A percentile compares a stretch with the other conserved stretches of the same genome.
These are phyloP conservation scores for Enteromius fasciolatus DNA, from an alignment of 2,797 vertebrate genomes.

Conservation along the genomic window DNA sequence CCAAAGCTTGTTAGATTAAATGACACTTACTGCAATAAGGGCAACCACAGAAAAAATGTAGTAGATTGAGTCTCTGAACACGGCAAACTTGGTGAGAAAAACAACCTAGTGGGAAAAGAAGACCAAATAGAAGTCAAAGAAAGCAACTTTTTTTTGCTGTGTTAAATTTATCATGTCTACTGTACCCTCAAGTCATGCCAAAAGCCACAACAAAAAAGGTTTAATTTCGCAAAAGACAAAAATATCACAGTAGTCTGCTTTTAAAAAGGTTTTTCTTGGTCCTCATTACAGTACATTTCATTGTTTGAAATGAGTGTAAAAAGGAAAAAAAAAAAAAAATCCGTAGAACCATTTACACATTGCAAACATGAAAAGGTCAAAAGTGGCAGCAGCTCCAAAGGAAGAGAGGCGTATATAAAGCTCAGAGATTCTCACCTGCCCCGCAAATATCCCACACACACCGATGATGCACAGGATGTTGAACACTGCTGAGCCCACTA, in stretches of 20 bases:
- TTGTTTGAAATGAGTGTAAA: not conserved
- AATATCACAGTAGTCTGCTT: not conserved
- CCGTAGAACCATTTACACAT: not conserved
- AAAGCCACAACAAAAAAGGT: not conserved
- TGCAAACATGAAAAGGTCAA: conserved; percentile 30
- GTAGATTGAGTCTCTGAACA: conserved; percentile 86
- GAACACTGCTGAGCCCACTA: conserved; percentile 88
- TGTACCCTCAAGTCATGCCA: not conserved
- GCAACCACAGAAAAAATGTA: conserved; percentile 87
- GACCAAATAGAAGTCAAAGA: not conserved
- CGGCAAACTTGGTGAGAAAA: conserved; percentile 83
- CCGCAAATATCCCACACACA: conserved; percentile 86
- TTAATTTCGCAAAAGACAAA: not conserved
- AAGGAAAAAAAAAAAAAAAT: not conserved
- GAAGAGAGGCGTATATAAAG: not conserved
- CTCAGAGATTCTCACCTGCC: conserved; percentile 77
- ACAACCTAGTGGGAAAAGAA: conserved; percentile 79
- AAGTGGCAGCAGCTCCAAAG: not conserved
- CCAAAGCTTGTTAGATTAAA: not conserved
- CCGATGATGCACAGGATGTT: conserved; percentile 90
- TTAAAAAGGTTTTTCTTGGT: not conserved
- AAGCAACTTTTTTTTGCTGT: not conserved
- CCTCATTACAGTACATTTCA: not conserved
- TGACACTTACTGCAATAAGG: conserved; percentile 84
- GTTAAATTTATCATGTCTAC: not conserved